Evolutionary conservation across 2,888 invertebrate species (phyloP), one percentile per base, ranked within the genome.

Genomic region (Drosophila subsilvestris): DNA sequence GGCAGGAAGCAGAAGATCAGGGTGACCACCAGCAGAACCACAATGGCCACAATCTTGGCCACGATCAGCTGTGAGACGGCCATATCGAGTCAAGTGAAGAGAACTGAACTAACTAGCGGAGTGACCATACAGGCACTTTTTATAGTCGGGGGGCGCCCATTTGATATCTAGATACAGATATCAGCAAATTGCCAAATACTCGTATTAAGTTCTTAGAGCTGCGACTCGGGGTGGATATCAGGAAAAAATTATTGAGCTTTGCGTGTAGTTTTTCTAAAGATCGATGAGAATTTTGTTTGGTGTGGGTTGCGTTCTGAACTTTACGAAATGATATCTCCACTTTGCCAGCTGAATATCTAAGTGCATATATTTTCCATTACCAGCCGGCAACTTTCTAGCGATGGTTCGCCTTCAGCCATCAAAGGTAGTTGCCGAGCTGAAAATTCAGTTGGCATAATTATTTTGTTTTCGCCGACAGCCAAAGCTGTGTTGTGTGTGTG

Each of bases 31-130:
- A 97, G 96, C 27, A 98, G 93, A 18, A 96, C 95, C 48, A 94
- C 92, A 95, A 98, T 96, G 2, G 97, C 95, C 20, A 96, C 94
- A 32, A 94, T 93, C 92, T 98, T 98, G 22, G 97, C 96, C 55
- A 77, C 80, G 18, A 79, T 37, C 57, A 83, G 22, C 27, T 45
- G 59, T 48, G 78, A 66, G 59, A 63, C 69, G 37, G 56, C 62
- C 79, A 74, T 75, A 32, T 53, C 29, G 47, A 49, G 5, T 6
- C 7, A 7, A 14, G 14, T 2, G 14, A 7, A n/a, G n/a, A 6
- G 37, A 7, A 37, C 14, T 9, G 12, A 47, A 53, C n/a, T 49
- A n/a, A 63, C 20, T 63, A 17, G 12, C 12, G 17, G 25, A 22
- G 22, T 3, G 22, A 14, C 17, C 12, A 22, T 44, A 8, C 14